These are phyloP conservation scores for Philaethria dido DNA, from an alignment of 2,888 invertebrate genomes.

Conservation along the genomic window DNA sequence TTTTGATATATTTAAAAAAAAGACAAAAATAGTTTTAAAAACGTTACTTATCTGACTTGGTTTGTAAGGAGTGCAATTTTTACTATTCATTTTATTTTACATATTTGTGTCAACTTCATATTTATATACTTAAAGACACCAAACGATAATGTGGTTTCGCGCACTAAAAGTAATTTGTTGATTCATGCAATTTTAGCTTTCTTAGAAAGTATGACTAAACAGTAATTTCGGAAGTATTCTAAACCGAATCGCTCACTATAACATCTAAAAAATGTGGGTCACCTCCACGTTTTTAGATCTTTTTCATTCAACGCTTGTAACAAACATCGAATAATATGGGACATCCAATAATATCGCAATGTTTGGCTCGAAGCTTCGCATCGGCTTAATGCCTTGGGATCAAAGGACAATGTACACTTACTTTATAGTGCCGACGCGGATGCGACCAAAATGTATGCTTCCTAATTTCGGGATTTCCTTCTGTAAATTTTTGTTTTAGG, in stretches of 20 bases:
- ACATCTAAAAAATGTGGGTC: constrained; percentile 12
- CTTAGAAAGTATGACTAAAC: neutral
- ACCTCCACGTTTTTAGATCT: constrained; percentile 1
- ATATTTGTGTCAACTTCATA: no score
- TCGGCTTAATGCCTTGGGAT: constrained; percentile 7
- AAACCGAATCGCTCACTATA: neutral
- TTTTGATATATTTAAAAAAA: no score
- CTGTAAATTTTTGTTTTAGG: constrained; percentile 12
- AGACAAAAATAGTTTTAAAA: no score
- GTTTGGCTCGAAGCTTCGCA: neutral
- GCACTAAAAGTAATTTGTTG: neutral
- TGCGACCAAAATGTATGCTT: constrained; percentile 17
- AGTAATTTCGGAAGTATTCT: constrained; percentile 1
- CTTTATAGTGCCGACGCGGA: constrained; percentile 24
- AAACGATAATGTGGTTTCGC: no score
- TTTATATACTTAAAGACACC: no score
- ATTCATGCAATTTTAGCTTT: neutral
- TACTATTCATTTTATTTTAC: no score
- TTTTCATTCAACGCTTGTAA: constrained; percentile 10
- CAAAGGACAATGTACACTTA: constrained; percentile 14
- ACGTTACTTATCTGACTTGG: no score
- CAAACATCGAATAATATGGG: constrained; percentile 6
- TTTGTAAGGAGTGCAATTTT: no score
- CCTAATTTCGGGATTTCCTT: constrained; percentile 20
- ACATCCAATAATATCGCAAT: constrained; percentile 29